Percentiles rank a stretch among this genome's conserved stretches.
Conservation (phyloP, 2,113 vertebrate genomes). For the Morone saxatilis region DNA sequence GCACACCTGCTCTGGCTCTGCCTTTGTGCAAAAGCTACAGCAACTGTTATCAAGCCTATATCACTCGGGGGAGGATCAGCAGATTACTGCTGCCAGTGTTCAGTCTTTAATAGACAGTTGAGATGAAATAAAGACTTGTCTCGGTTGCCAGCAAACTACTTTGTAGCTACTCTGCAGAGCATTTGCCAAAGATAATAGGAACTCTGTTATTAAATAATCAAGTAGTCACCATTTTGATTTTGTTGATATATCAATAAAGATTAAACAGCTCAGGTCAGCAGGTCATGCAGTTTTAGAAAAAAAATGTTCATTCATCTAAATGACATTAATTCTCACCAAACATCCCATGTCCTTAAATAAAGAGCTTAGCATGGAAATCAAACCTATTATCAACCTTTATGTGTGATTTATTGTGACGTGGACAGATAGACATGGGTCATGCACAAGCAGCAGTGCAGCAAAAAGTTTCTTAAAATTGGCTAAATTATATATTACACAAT, state of each 20-base stretch:
- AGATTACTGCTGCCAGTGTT: conserved; percentile 39
- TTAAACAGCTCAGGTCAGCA: conserved; percentile 25
- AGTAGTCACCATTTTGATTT: conserved; percentile 54
- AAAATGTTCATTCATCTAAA: neutral
- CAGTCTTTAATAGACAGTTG: conserved; percentile 38
- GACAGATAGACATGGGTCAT: neutral
- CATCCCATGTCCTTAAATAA: neutral
- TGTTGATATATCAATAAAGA: conserved; percentile 27
- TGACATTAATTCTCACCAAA: neutral
- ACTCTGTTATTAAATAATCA: conserved; percentile 52
- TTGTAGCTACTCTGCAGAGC: conserved; percentile 48
- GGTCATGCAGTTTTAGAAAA: conserved; percentile 26
- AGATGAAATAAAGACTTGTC: conserved; percentile 38
- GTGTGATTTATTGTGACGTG: neutral
- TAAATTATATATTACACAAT: conserved; percentile 1
- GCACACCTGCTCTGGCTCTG: conserved; percentile 66
- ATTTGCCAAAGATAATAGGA: conserved; percentile 67
- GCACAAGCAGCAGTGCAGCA: neutral
- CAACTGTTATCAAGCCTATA: conserved; percentile 35
- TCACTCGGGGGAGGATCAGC: conserved; percentile 52
- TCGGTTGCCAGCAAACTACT: conserved; percentile 58
- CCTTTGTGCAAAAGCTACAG: conserved; percentile 31
- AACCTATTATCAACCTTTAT: neutral
- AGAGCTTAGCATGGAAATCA: conserved; percentile 9
- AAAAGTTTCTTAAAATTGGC: conserved; percentile 35